Evolutionary conservation across 2,113 vertebrate species (phyloP), one percentile per base, ranked within the genome.

Genomic region (Chiloscyllium plagiosum): DNA sequence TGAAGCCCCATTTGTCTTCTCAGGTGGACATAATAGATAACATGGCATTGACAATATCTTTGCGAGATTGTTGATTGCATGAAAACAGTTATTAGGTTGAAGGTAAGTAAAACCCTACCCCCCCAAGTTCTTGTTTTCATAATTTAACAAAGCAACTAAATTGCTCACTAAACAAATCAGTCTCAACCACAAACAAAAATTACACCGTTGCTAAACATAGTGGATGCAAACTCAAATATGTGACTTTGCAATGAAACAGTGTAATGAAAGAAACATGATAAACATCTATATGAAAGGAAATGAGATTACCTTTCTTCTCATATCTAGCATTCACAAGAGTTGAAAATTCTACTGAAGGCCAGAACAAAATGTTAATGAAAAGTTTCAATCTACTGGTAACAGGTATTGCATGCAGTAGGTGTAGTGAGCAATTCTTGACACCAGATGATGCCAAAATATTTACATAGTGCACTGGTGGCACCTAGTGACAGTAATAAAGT

Each of bases 381-480:
- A 66, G 8, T 66, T 37, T 66, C n/a, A 33, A 26, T 95, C 47
- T 12, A 72, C 12, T 72, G 24, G 47, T 24, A 52, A 61, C 42
- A 72, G 29, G 33, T 68, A 93, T 42, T 76, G 42, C 42, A 50
- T 76, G 3, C 15, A 15, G 22, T n/a, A 47, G 37, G 6, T 94
- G n/a, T 24, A 94, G 37, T 70, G 37, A 69, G n/a, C 22, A 95
- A 95, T 56, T 72, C 37, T 47, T 26, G 24, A 72, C 68, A 50
- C 24, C 42, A 95, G 68, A 12, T 52, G 10, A 72, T 95, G 69
- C 94, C 94, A 95, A 24, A 19, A 72, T 13, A 95, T 52, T 76
- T 50, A 95, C 69, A 95, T 26, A 33, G 94, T 95, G 94, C 17
- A 72, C 4, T 72, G 69, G 24, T 95, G 94, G 94, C 94, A 95